A percentile compares a stretch with the other conserved stretches of the same genome.
These are phyloP conservation scores for Paramormyrops kingsleyae DNA, from an alignment of 2,113 vertebrate genomes.

Conservation along the genomic window DNA sequence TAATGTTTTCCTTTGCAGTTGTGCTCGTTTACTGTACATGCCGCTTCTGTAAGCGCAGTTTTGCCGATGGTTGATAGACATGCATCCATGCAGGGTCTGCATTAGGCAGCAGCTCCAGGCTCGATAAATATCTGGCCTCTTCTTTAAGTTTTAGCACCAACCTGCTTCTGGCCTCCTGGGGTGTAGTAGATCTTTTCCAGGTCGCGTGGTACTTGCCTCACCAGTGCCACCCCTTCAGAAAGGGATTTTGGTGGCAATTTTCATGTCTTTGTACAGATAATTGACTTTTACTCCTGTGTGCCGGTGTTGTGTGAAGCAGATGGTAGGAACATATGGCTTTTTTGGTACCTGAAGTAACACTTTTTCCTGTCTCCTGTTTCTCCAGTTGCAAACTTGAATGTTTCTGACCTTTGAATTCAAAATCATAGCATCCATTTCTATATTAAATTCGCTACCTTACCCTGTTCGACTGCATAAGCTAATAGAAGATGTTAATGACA, in stretches of 20 bases:
- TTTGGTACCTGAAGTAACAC: slow-evolving; percentile 46
- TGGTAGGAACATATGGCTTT: slow-evolving; percentile 61
- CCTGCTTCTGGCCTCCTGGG: neutral
- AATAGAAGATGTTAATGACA: neutral
- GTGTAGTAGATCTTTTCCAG: slow-evolving; percentile 1
- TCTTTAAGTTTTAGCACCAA: neutral
- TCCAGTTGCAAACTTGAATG: neutral
- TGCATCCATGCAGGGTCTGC: neutral
- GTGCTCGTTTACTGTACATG: neutral
- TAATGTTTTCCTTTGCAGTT: neutral
- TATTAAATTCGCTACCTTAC: neutral
- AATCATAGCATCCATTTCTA: slow-evolving; percentile 1
- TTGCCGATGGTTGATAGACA: neutral
- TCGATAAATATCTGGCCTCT: neutral
- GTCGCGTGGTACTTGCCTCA: neutral
- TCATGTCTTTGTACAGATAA: slow-evolving; percentile 37
- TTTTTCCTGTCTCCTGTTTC: slow-evolving; percentile 24
- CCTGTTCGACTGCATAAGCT: neutral
- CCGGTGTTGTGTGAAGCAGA: slow-evolving; percentile 44
- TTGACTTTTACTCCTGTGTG: slow-evolving; percentile 29
- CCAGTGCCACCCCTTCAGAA: neutral
- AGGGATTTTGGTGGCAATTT: slow-evolving; percentile 26
- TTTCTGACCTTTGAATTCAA: neutral
- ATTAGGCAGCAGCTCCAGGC: neutral
- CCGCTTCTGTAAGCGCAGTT: neutral